These are phyloP conservation scores for Choristoneura rosaceana DNA, from an alignment of 2,888 invertebrate genomes.

Conservation along the genomic window DNA sequence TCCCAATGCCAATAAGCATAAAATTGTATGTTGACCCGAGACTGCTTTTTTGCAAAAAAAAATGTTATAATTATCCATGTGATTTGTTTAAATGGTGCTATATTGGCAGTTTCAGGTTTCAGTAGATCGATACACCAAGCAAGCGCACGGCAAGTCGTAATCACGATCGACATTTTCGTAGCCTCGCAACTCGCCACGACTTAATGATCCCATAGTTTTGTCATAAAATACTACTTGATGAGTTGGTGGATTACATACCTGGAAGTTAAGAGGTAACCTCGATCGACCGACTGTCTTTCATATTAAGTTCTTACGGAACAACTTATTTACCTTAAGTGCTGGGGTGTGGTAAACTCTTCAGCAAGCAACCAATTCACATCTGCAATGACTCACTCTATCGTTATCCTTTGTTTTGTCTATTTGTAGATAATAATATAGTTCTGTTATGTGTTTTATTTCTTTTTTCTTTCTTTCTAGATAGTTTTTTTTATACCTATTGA, in stretches of 20 bases:
- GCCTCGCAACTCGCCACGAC: conserved; percentile 61
- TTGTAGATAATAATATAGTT: too few relatives aligned
- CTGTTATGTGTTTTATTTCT: too few relatives aligned
- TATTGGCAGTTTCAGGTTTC: neutral
- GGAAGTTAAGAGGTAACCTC: neutral
- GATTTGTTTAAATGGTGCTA: neutral
- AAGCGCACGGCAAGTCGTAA: conserved; percentile 38
- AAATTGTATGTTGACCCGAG: too few relatives aligned
- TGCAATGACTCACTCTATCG: too few relatives aligned
- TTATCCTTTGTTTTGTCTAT: too few relatives aligned
- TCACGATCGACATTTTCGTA: conserved; percentile 56
- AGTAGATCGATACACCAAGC: conserved; percentile 17
- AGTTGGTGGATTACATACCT: neutral
- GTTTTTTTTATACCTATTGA: too few relatives aligned
- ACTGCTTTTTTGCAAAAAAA: too few relatives aligned
- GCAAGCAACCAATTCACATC: too few relatives aligned
- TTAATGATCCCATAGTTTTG: neutral
- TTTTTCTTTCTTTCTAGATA: too few relatives aligned
- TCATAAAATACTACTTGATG: neutral
- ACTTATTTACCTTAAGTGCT: neutral
- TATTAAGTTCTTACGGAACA: neutral
- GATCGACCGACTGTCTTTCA: neutral
- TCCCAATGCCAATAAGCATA: too few relatives aligned
- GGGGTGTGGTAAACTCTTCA: too few relatives aligned
- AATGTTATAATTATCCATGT: neutral